phyloP scores from a whole-genome alignment of 2,888 invertebrate species.

The Melanostoma mellinum region DNA sequence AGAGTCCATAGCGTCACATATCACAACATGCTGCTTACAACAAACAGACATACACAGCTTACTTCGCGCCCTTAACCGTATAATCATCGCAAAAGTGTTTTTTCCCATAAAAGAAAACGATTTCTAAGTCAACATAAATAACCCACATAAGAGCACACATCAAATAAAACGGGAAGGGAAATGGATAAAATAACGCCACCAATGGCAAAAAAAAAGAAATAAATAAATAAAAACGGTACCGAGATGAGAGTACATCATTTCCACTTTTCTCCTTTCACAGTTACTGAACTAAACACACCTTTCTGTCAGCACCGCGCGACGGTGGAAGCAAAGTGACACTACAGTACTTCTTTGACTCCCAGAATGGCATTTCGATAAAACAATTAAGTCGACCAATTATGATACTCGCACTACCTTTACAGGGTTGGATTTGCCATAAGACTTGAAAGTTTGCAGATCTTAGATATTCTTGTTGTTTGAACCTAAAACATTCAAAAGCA shows the following conservation, averaged over 20 bases:
- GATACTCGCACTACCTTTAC: constrained; percentile 38
- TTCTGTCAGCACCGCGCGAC: constrained; percentile 28
- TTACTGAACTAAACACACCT: constrained; percentile 34
- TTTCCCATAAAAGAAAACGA: constrained; percentile 71
- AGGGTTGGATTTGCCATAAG: constrained; percentile 2
- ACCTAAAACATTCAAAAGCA: too few species aligned
- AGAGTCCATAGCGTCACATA: constrained; percentile 44
- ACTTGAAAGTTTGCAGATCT: not conserved
- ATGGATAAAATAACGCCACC: constrained; percentile 40
- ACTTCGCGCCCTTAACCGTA: constrained; percentile 65
- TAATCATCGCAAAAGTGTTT: constrained; percentile 69
- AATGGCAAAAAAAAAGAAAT: constrained; percentile 47
- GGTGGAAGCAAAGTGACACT: constrained; percentile 19
- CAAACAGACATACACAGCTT: not conserved
- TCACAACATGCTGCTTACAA: constrained; percentile 15
- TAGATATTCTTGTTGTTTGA: too few species aligned
- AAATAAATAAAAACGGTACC: constrained; percentile 48
- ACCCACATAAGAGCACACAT: constrained; percentile 65
- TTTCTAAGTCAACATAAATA: constrained; percentile 73
- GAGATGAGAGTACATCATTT: constrained; percentile 64
- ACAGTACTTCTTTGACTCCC: constrained; percentile 14
- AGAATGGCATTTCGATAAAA: constrained; percentile 58
- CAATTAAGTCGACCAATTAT: constrained; percentile 64
- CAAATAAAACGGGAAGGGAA: constrained; percentile 21
- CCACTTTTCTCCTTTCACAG: constrained; percentile 69